Evolutionary conservation across 2,888 invertebrate genomes (phyloP), one percentile per base, ranked within the genome.

Genomic region (Pachymerium ferrugineum): DNA sequence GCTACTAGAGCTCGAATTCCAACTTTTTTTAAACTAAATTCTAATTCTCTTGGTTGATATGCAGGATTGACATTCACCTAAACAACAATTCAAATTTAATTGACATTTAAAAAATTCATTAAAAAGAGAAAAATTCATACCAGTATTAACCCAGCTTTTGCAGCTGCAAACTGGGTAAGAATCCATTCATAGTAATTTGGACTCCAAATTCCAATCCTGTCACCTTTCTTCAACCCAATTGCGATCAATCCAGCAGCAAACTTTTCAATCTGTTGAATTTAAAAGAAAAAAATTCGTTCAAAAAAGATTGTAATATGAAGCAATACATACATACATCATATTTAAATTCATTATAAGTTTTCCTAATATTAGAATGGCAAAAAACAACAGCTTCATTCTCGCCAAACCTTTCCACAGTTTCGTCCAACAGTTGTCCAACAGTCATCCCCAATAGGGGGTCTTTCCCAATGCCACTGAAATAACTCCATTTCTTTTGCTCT

Each of bases 121-220:
- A n/a, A n/a, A n/a, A n/a, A n/a, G n/a, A n/a, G n/a, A n/a, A n/a
- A n/a, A n/a, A n/a, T n/a, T n/a, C n/a, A 82, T 81, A 91, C 91
- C 81, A 90, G 83, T 31, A 90, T 84, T 1, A 91, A 82, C 0
- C 93, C 94, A 1, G 87, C 86, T 76, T 91, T 86, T 0, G 90
- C 87, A 1, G 89, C 87, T 0, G 90, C 93, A 80, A 89, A 83
- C 80, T 89, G 87, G 0, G 88, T 83, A 0, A 92, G 78, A 75
- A 89, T 86, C 94, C 94, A 95, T 80, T 92, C 89, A 67, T 87
- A 81, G 38, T 85, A 84, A 82, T 93, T 94, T 0, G 92, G 91
- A 0, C 89, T 88, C 90, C 91, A 93, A 29, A 94, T 84, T 0
- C 90, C 93, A 2, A 95, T 80, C 10, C 90, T 83, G 79, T 94